Conservation (phyloP, 2,113 vertebrate genomes). For the Osmerus mordax region DNA sequence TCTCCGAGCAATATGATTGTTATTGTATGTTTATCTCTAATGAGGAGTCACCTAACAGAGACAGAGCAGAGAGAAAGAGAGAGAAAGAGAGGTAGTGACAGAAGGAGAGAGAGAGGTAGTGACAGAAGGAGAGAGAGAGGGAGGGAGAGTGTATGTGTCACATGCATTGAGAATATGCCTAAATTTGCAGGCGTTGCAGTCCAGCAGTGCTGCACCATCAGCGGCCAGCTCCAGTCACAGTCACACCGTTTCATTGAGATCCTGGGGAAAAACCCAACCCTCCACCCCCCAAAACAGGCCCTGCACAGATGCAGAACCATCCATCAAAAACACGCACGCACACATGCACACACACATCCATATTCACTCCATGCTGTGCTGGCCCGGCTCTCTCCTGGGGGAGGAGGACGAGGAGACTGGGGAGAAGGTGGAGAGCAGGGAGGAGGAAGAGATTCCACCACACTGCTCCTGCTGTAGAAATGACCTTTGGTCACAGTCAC, state of each 20-base stretch:
- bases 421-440: not conserved
- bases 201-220: conserved; percentile 43
- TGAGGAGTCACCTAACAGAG: conserved; percentile 40
- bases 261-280: conserved; percentile 16
- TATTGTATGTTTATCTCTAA: conserved; percentile 25
- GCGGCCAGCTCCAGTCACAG: conserved; percentile 32
- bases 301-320: conserved; percentile 45
- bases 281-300: conserved; percentile 39
- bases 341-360: not conserved
- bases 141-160: not conserved
- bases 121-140: too few relatives aligned
- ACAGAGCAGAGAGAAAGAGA: too few relatives aligned
- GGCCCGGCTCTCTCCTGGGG: not conserved
- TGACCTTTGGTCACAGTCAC: too few relatives aligned
- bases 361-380: conserved; percentile 25
- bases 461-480: too few relatives aligned
- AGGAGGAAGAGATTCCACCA: not conserved
- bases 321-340: conserved; percentile 35
- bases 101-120: too few relatives aligned
- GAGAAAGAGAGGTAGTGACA: too few relatives aligned
- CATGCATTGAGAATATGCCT: conserved; percentile 33
- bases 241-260: conserved; percentile 29
- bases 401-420: conserved; percentile 14
- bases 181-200: conserved; percentile 31
- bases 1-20: too few relatives aligned